Base-by-base conservation (phyloP, 2,888 invertebrate genomes). In the Congeria kusceri region DNA sequence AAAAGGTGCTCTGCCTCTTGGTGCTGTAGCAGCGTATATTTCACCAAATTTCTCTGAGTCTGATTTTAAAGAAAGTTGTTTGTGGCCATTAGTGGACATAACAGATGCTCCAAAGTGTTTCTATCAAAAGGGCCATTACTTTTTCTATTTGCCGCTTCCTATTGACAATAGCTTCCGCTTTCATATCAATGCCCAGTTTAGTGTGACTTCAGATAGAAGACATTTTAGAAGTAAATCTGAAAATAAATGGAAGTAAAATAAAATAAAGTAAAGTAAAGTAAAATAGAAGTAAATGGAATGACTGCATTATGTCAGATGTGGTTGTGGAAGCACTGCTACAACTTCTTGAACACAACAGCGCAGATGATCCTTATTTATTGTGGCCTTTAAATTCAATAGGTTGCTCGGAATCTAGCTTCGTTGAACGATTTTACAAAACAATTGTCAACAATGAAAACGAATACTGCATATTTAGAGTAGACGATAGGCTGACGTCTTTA, bases 131-230 rank as follows among this genome's bases (percentile, higher is more conserved):
- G 84, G 87, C 13, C 86, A 85, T 68, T 70, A 86, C 15, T 89
- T 86, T 65, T 87, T 84, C 46, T 87, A 82, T 49, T 75, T 87
- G 18, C 92, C 92, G 0, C 82, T 92, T 11, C 91, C 92, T 20
- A 77, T 90, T 11, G 73, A 72, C 28, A 85, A 85, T 27, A 77
- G 80, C 2, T 84, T 92, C n/a, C n/a, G n/a, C n/a, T n/a, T n/a
- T n/a, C n/a, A n/a, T 69, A 73, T 92, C 11, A 92, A 92, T 69
- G 92, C 88, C 0, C 83, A 87, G 13, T 92, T 92, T 81, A 85
- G 90, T 7, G 84, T 92, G 3, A 87, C 87, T 7, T 86, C 90
- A 13, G 88, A 91, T 49, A 74, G 92, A 29, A 75, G 89, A 20
- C 81, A 87, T 39, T 81, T 93, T 11, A 70, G 66, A 15, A 80